phyloP scores from a whole-genome alignment of 2,888 invertebrate species.

The Eristalis arbustorum region DNA sequence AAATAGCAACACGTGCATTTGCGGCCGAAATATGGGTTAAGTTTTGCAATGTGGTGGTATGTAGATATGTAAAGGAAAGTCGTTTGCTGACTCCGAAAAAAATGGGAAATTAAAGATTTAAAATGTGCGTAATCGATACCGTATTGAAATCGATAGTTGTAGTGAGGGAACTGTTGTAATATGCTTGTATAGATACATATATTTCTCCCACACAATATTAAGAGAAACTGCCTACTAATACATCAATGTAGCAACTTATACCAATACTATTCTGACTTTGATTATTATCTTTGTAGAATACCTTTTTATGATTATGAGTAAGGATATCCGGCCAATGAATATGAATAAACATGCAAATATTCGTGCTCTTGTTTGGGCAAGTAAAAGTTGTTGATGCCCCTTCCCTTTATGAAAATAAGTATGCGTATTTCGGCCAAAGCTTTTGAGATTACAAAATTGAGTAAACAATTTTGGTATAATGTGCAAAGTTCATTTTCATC shows the following conservation, averaged over 20 bases:
- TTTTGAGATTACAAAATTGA: too few relatives aligned
- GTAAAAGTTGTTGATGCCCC: not conserved
- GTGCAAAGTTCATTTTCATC: too few relatives aligned
- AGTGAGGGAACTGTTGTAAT: not conserved
- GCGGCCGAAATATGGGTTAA: not conserved
- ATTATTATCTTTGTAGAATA: not conserved
- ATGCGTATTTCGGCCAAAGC: too few relatives aligned
- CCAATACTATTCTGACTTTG: not conserved
- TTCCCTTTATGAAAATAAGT: too few relatives aligned
- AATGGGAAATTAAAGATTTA: not conserved
- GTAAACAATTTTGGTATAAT: too few relatives aligned
- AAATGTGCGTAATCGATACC: slow-evolving; percentile 34
- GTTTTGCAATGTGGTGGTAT: not conserved
- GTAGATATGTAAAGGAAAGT: not conserved
- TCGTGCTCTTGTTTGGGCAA: not conserved
- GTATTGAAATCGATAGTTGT: slow-evolving; percentile 27
- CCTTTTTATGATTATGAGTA: not conserved
- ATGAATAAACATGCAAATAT: not conserved
- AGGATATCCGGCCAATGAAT: not conserved
- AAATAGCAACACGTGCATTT: not conserved
- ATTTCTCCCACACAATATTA: not conserved
- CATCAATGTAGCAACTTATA: not conserved
- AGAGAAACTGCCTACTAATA: not conserved
- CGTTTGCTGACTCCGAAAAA: not conserved
- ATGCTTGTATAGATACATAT: not conserved